A percentile compares a stretch with the other conserved stretches of the same genome.
phyloP scores from a whole-genome alignment of 1,140 invertebrate genomes.

The Tribolium castaneum region DNA sequence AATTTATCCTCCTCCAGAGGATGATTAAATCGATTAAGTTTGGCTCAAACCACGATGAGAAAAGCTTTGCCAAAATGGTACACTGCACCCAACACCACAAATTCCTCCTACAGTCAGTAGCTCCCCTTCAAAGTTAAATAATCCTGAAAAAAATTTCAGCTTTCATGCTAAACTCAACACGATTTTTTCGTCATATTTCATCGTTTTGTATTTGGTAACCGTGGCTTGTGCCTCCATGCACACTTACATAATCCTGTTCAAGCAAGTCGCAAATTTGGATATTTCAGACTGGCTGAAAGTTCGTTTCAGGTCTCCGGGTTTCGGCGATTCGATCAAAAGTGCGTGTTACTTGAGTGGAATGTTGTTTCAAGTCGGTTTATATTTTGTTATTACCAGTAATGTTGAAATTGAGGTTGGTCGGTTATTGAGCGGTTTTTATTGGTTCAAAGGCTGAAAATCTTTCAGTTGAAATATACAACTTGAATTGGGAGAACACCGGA shows the following conservation, averaged over 20 bases:
- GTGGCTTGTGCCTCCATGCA: constrained; percentile 9
- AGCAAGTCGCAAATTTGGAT: neutral
- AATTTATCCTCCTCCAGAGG: neutral
- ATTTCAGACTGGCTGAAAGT: neutral
- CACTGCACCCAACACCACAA: constrained; percentile 4
- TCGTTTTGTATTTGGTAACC: constrained; percentile 1
- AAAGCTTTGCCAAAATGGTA: neutral
- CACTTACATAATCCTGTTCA: neutral
- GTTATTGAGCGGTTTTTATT: neutral
- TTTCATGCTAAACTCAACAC: constrained; percentile 1
- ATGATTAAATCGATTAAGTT: neutral
- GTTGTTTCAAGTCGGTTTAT: constrained; percentile 18
- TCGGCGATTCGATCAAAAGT: constrained; percentile 7
- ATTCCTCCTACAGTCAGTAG: neutral
- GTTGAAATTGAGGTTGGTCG: neutral
- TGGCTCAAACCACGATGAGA: neutral
- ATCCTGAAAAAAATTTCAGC: neutral
- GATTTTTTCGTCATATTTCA: constrained; percentile 12
- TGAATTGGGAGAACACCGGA: neutral
- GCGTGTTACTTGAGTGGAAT: neutral
- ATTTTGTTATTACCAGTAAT: constrained; percentile 6
- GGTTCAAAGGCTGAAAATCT: constrained; percentile 13
- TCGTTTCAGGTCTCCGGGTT: constrained; percentile 3
- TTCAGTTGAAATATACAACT: constrained; percentile 6
- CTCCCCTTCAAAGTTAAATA: neutral